Evolutionary conservation across 2,888 invertebrate species (phyloP).

Genomic region (Cerastis rubricosa): DNA sequence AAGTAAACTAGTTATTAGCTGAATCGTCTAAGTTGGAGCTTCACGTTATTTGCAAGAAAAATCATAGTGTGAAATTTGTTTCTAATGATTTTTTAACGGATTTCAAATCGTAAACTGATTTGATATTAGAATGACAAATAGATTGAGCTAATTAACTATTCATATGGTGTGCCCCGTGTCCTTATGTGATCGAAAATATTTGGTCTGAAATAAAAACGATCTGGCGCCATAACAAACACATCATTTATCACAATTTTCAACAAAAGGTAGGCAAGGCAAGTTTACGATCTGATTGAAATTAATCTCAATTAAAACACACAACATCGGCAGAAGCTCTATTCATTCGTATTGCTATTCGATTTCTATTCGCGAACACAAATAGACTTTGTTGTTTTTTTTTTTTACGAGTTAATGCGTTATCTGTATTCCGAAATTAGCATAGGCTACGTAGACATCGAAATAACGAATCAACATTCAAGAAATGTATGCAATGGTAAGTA

Average conservation of each 20-base stretch:
- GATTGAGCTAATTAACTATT: slow-evolving; percentile 18
- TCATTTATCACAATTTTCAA: slow-evolving; percentile 30
- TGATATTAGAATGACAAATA: slow-evolving; percentile 27
- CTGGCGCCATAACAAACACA: slow-evolving; percentile 15
- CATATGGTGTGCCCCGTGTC: slow-evolving; percentile 6
- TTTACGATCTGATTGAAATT: slow-evolving; percentile 39
- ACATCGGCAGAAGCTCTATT: slow-evolving; percentile 39
- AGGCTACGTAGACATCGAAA: slow-evolving; percentile 40
- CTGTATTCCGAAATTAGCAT: slow-evolving; percentile 64
- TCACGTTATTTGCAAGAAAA: slow-evolving; percentile 23
- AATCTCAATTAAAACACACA: slow-evolving; percentile 35
- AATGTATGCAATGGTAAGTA: slow-evolving; percentile 24
- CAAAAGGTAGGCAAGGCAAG: slow-evolving; percentile 28
- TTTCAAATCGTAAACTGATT: slow-evolving; percentile 5
- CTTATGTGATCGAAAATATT: slow-evolving; percentile 19
- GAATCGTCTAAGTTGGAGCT: slow-evolving; percentile 16
- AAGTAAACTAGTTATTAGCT: slow-evolving; percentile 37
- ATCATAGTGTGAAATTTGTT: neutral
- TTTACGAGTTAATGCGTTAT: slow-evolving; percentile 58
- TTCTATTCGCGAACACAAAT: slow-evolving; percentile 54
- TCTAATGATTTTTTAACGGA: neutral
- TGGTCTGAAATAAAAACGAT: slow-evolving; percentile 24
- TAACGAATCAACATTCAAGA: slow-evolving; percentile 36
- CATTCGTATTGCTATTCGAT: slow-evolving; percentile 39
- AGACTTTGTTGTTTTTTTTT: slow-evolving; percentile 48